Evolutionary conservation across 1,140 invertebrate genomes (phyloP).

Genomic region (Gonatopus flavifemur): DNA sequence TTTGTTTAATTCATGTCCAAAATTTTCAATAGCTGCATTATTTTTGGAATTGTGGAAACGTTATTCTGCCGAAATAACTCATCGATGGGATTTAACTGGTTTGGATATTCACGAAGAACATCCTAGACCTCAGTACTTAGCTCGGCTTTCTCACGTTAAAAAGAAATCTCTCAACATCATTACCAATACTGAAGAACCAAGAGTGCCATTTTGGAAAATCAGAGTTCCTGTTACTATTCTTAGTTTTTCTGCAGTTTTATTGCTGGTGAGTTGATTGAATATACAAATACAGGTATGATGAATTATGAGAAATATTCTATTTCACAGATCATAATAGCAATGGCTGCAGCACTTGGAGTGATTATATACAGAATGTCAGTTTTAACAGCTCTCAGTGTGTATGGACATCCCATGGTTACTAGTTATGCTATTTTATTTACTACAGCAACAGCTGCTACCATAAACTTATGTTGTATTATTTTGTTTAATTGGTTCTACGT

Average conservation of each 20-base stretch:
- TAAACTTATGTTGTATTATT: slow-evolving; percentile 85
- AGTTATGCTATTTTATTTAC: slow-evolving; percentile 79
- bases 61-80: slow-evolving; percentile 86
- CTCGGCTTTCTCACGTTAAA: slow-evolving; percentile 73
- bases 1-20: not conserved
- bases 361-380: slow-evolving; percentile 91
- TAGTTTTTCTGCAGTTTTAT: slow-evolving; percentile 79
- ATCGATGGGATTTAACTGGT: slow-evolving; percentile 87
- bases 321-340: slow-evolving; percentile 71
- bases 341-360: slow-evolving; percentile 86
- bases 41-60: slow-evolving; percentile 96
- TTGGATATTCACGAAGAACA: slow-evolving; percentile 87
- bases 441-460: slow-evolving; percentile 79
- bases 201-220: slow-evolving; percentile 87
- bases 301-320: not conserved
- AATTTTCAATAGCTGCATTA: slow-evolving; percentile 66
- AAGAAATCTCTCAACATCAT: slow-evolving; percentile 69
- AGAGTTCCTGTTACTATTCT: slow-evolving; percentile 80
- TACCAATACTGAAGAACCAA: slow-evolving; percentile 78
- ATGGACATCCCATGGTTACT: slow-evolving; percentile 65
- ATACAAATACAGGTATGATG: not conserved
- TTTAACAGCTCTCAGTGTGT: slow-evolving; percentile 69
- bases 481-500: slow-evolving; percentile 89
- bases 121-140: slow-evolving; percentile 80
- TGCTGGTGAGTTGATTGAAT: slow-evolving; percentile 63